phyloP scores from a whole-genome alignment of 1,140 invertebrate genomes.

The Tetraneura akinire region DNA sequence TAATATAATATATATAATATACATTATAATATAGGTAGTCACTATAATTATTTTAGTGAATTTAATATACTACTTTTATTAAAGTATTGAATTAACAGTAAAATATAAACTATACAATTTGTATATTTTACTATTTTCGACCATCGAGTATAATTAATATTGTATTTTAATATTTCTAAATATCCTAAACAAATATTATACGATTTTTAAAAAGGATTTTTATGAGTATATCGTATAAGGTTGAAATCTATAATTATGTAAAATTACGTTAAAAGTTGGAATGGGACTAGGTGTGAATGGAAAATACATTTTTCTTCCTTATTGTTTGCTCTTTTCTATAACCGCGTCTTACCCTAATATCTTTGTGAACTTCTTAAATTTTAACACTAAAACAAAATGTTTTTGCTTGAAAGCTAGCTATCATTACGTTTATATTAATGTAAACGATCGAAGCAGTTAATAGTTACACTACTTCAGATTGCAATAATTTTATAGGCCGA shows the following conservation, averaged over 20 bases:
- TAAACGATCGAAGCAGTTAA: not conserved
- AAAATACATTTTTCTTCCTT: conserved; percentile 24
- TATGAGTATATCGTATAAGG: not conserved
- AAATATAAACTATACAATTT: too few relatives aligned
- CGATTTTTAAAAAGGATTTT: not conserved
- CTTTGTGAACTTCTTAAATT: conserved; percentile 28
- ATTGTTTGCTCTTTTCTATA: conserved; percentile 30
- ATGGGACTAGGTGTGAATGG: conserved; percentile 18
- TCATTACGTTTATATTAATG: conserved; percentile 31
- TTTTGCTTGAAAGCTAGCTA: not conserved
- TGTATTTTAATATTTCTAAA: conserved; percentile 6
- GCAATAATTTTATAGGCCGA: not conserved
- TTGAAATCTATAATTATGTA: conserved; percentile 31
- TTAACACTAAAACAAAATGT: conserved; percentile 14
- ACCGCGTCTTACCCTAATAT: conserved; percentile 21
- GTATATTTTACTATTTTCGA: too few relatives aligned
- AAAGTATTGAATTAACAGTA: too few relatives aligned
- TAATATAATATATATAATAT: too few relatives aligned
- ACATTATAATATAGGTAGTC: too few relatives aligned
- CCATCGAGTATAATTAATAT: too few relatives aligned
- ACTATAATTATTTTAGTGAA: too few relatives aligned
- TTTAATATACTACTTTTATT: too few relatives aligned
- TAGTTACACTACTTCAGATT: not conserved
- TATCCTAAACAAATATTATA: conserved; percentile 9
- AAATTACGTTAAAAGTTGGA: conserved; percentile 25